These are phyloP conservation scores for Oostethus manadensis DNA, from an alignment of 2,113 vertebrate species.

Conservation along the genomic window DNA sequence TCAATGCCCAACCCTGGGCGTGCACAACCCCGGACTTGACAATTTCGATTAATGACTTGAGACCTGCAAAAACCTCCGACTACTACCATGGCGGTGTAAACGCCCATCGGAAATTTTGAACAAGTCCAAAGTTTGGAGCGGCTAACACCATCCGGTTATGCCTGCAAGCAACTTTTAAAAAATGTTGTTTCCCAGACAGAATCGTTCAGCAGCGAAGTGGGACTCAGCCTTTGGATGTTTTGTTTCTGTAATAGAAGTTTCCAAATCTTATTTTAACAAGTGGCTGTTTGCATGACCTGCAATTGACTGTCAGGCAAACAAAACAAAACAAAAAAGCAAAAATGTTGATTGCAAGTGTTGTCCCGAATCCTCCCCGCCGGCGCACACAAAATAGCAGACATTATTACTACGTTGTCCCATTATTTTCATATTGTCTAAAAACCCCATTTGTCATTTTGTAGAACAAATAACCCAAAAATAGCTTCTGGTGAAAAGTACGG, in stretches of 20 bases:
- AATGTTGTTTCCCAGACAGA: too few species aligned
- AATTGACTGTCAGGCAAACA: slow-evolving; percentile 52
- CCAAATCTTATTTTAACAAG: neutral
- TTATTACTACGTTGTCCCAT: neutral
- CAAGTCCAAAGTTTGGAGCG: too few species aligned
- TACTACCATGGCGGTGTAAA: too few species aligned
- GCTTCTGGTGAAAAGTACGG: neutral
- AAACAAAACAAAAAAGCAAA: neutral
- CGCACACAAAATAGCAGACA: slow-evolving; percentile 11
- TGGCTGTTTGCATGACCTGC: slow-evolving; percentile 26
- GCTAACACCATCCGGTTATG: too few species aligned
- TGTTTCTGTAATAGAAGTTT: slow-evolving; percentile 30
- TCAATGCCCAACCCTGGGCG: too few species aligned
- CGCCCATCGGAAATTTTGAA: too few species aligned
- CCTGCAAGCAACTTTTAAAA: too few species aligned
- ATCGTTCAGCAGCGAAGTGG: too few species aligned
- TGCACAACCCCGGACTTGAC: too few species aligned
- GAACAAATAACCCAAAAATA: slow-evolving; percentile 4
- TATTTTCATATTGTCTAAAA: slow-evolving; percentile 8
- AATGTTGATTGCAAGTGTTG: slow-evolving; percentile 45
- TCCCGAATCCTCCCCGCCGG: slow-evolving; percentile 22
- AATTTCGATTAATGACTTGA: too few species aligned
- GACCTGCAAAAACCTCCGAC: too few species aligned
- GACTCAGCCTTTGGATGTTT: slow-evolving; percentile 6
- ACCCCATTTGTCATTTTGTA: slow-evolving; percentile 1